Percentiles rank a stretch among this genome's conserved stretches.
phyloP scores from a whole-genome alignment of 2,797 vertebrate genomes.

The Melopsittacus undulatus region DNA sequence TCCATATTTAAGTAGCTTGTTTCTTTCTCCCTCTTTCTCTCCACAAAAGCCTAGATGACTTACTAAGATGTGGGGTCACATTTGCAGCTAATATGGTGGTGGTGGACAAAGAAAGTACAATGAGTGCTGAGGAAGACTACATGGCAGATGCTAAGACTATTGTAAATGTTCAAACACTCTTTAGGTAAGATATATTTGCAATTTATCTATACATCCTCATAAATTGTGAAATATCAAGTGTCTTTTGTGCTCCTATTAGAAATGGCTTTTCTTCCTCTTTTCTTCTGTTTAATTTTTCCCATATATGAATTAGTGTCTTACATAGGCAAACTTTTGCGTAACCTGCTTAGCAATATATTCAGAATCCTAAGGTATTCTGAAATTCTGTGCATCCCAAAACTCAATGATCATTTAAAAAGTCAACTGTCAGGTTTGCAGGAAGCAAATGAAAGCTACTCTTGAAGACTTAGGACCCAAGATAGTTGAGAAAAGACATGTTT shows the following conservation, averaged over 20 bases:
- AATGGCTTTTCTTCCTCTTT: background rate
- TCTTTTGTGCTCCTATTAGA: background rate
- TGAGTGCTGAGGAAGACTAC: slow-evolving; percentile 97
- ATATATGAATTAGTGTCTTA: background rate
- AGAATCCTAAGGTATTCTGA: background rate
- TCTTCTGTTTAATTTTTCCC: background rate
- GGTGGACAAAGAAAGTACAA: slow-evolving; percentile 97
- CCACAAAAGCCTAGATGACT: slow-evolving; percentile 91
- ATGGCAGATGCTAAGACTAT: slow-evolving; percentile 99
- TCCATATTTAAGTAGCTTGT: slow-evolving; percentile 33
- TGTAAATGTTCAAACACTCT: slow-evolving; percentile 96
- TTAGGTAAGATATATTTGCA: slow-evolving; percentile 80
- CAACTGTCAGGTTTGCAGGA: background rate
- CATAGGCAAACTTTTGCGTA: background rate
- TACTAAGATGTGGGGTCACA: slow-evolving; percentile 93
- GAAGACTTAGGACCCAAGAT: background rate
- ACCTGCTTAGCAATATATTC: background rate
- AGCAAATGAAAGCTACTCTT: background rate
- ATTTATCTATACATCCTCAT: background rate
- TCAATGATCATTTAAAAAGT: background rate
- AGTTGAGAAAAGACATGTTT: background rate
- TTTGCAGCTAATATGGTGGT: slow-evolving; percentile 97
- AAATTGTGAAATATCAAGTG: background rate
- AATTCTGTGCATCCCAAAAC: background rate
- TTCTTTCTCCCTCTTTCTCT: slow-evolving; percentile 61